Conservation (phyloP, 2,113 vertebrate genomes). For the Crypturellus undulatus region DNA sequence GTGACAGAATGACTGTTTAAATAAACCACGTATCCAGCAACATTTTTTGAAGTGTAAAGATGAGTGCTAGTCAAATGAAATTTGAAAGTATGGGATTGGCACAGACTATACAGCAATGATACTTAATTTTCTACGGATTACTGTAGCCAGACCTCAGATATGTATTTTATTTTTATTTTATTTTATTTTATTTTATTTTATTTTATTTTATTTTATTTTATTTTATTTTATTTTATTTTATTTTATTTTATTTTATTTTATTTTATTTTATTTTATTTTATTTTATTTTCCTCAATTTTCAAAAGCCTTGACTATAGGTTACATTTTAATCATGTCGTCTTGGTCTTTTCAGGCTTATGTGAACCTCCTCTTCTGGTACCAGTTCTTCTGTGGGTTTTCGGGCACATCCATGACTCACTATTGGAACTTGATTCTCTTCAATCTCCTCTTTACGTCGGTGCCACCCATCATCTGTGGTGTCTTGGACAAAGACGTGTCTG, state of each 20-base stretch:
- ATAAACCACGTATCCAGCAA: background rate
- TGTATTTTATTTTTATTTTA: background rate
- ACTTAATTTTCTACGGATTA: background rate
- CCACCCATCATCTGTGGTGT: conserved; percentile 83
- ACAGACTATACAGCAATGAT: background rate
- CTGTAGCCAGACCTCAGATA: background rate
- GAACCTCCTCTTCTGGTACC: conserved; percentile 86
- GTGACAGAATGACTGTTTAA: conserved; percentile 22
- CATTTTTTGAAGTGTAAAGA: background rate
- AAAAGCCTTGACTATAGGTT: background rate
- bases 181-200: background rate
- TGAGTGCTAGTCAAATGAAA: background rate
- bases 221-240: background rate
- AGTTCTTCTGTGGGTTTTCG: conserved; percentile 87
- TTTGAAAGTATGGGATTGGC: background rate
- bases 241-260: background rate
- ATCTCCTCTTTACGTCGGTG: conserved; percentile 83
- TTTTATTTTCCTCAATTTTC: background rate
- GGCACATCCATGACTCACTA: conserved; percentile 85
- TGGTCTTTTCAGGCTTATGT: conserved; percentile 80
- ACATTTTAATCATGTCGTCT: background rate
- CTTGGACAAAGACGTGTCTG: conserved; percentile 82
- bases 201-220: background rate
- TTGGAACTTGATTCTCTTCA: conserved; percentile 87
- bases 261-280: no score